Evolutionary conservation across 2,888 invertebrate species (phyloP).

Genomic region (Thelaira solivaga): DNA sequence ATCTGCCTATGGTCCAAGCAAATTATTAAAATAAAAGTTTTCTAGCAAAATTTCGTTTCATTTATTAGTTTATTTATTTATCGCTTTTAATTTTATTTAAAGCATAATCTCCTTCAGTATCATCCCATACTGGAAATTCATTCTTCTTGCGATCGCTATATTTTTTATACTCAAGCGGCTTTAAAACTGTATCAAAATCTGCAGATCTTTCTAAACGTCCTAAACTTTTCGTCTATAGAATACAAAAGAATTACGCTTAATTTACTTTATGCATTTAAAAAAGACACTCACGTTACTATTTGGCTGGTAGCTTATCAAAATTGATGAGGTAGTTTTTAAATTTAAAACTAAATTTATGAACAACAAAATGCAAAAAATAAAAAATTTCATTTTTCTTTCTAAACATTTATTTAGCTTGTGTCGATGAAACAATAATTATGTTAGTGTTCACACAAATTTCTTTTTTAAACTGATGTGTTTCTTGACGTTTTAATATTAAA

Average conservation of each 20-base stretch:
- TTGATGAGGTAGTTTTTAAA: conserved; percentile 32
- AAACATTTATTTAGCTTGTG: not conserved
- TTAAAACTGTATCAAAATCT: conserved; percentile 33
- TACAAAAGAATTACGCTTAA: too few relatives aligned
- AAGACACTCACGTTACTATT: conserved; percentile 1
- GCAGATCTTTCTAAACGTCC: conserved; percentile 29
- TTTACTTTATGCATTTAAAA: too few relatives aligned
- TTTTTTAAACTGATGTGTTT: conserved; percentile 33
- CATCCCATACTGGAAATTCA: conserved; percentile 69
- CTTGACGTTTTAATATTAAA: not conserved
- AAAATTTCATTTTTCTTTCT: conserved; percentile 35
- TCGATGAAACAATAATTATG: conserved; percentile 3
- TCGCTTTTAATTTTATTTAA: too few relatives aligned
- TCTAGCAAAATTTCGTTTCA: too few relatives aligned
- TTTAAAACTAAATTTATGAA: conserved; percentile 31
- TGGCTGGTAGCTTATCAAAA: not conserved
- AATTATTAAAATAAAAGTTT: too few relatives aligned
- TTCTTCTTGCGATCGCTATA: conserved; percentile 53
- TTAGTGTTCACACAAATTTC: conserved; percentile 8
- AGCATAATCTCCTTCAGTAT: conserved; percentile 65
- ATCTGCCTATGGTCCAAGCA: too few relatives aligned
- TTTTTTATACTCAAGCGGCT: conserved; percentile 31
- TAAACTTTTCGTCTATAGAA: conserved; percentile 4
- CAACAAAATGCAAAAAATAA: conserved; percentile 26
- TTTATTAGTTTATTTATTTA: not conserved